These are phyloP conservation scores for Nebria salina DNA, from an alignment of 2,888 invertebrate species.

Conservation along the genomic window DNA sequence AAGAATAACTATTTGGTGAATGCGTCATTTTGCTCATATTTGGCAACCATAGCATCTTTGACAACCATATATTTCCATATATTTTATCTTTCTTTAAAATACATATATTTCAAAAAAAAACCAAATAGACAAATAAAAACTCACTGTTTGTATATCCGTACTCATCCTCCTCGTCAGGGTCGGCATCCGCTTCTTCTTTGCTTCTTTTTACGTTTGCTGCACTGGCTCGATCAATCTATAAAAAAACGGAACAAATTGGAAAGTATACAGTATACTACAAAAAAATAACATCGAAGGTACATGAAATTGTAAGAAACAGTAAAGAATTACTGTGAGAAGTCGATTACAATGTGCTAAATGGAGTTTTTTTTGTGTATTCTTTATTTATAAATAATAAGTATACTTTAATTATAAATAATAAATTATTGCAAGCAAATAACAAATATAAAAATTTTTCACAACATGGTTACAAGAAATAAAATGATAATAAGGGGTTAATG, in stretches of 20 bases:
- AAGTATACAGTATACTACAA: neutral
- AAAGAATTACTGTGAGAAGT: neutral
- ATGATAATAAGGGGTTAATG: neutral
- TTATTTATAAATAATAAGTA: too few relatives aligned
- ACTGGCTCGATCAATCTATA: slow-evolving; percentile 87
- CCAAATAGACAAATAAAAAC: slow-evolving; percentile 63
- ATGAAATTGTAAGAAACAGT: neutral
- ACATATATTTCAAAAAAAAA: neutral
- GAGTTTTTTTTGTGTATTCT: too few relatives aligned
- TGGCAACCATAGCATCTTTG: too few relatives aligned
- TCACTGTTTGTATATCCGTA: slow-evolving; percentile 94
- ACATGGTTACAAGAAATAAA: neutral
- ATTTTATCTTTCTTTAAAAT: neutral
- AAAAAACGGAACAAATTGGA: slow-evolving; percentile 42
- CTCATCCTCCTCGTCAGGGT: slow-evolving; percentile 88
- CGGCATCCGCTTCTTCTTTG: slow-evolving; percentile 80
- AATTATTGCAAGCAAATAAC: too few relatives aligned
- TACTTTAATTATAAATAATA: too few relatives aligned
- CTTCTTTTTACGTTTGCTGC: slow-evolving; percentile 84
- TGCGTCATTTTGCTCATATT: too few relatives aligned
- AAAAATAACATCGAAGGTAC: neutral
- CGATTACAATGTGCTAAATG: too few relatives aligned
- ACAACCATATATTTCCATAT: neutral
- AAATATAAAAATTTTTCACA: too few relatives aligned
- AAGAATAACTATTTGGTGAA: too few relatives aligned